Evolutionary conservation across 2,888 invertebrate species (phyloP).

Genomic region (Microchrysa polita): DNA sequence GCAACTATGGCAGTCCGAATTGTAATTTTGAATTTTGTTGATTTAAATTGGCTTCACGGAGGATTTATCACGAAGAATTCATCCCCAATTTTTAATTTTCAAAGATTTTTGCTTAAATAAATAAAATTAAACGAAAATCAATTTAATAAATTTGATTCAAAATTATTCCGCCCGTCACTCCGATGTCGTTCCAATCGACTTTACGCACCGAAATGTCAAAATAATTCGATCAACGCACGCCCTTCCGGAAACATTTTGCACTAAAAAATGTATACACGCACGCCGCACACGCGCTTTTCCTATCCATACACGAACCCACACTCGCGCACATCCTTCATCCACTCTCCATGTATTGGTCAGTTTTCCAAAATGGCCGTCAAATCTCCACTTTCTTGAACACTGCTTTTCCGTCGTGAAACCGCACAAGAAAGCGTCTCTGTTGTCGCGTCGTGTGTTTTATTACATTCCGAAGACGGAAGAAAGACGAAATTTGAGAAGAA

Average conservation of each 20-base stretch:
- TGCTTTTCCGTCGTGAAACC: conserved; percentile 13
- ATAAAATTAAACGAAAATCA: background rate
- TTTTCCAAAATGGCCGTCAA: conserved; percentile 39
- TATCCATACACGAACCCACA: conserved; percentile 2
- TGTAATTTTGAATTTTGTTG: no score
- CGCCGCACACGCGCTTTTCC: conserved; percentile 28
- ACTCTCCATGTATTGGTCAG: background rate
- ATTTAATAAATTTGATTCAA: background rate
- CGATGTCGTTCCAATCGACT: background rate
- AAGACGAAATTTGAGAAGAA: conserved; percentile 4
- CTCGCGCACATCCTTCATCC: background rate
- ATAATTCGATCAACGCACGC: background rate
- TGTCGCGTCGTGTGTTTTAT: conserved; percentile 13
- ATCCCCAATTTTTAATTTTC: no score
- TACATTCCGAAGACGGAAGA: background rate
- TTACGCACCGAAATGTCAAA: conserved; percentile 17
- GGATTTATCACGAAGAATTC: no score
- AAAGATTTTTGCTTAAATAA: background rate
- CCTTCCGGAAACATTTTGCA: conserved; percentile 10
- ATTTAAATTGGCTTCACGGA: no score
- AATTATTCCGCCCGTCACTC: background rate
- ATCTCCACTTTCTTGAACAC: conserved; percentile 30
- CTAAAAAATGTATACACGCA: conserved; percentile 16
- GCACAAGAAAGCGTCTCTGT: conserved; percentile 30
- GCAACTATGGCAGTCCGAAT: no score